Conservation (phyloP, 1,140 invertebrate species). For the Drosophila melanica region DNA sequence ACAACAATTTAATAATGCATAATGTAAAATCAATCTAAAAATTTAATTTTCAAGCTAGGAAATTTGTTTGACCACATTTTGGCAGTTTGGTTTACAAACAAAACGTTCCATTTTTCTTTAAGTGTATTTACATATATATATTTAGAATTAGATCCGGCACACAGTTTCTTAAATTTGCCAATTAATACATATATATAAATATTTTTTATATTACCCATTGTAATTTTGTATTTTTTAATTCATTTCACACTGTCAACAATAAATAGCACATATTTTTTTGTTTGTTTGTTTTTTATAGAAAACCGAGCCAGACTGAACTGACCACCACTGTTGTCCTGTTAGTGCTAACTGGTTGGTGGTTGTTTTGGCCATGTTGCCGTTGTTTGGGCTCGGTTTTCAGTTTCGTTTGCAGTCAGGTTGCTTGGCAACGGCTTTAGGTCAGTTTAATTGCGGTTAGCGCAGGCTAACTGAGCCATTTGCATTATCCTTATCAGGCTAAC, state of each 20-base stretch:
- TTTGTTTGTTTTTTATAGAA: constrained; percentile 22
- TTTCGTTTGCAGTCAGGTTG: constrained; percentile 18
- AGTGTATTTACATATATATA: too few species aligned
- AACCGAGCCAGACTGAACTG: constrained; percentile 48
- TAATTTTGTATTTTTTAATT: constrained; percentile 20
- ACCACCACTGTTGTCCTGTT: constrained; percentile 24
- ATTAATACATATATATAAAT: constrained; percentile 49
- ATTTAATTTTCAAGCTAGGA: too few species aligned
- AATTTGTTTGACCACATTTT: too few species aligned
- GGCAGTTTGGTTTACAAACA: too few species aligned
- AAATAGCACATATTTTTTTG: constrained; percentile 5
- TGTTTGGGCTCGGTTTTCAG: constrained; percentile 38
- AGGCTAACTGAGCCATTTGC: constrained; percentile 61
- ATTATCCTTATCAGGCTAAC: constrained; percentile 59
- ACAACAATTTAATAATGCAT: too few species aligned
- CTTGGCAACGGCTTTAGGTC: constrained; percentile 72
- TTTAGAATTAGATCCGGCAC: constrained; percentile 18
- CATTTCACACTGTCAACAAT: neutral
- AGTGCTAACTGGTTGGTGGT: constrained; percentile 22
- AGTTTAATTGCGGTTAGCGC: constrained; percentile 69
- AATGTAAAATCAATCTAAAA: too few species aligned
- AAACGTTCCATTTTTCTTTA: too few species aligned
- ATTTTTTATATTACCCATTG: constrained; percentile 53
- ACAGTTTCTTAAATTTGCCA: constrained; percentile 44
- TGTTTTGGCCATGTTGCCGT: constrained; percentile 59